These are phyloP conservation scores for Rhingia campestris DNA, from an alignment of 2,888 invertebrate species.

Conservation along the genomic window DNA sequence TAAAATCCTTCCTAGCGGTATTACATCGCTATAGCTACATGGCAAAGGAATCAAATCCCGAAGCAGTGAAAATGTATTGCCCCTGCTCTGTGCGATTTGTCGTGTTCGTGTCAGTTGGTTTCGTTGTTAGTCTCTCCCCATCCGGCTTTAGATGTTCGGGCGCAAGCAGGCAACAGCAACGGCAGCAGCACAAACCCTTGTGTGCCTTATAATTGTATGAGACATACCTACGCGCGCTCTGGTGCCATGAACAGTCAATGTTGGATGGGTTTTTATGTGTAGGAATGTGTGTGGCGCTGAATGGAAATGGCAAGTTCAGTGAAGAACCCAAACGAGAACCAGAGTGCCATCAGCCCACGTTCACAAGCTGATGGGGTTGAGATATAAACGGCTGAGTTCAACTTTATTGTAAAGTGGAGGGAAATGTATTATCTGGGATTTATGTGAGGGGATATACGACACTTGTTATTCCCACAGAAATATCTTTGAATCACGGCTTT, in stretches of 20 bases:
- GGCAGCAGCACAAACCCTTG: conserved; percentile 47
- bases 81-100: conserved; percentile 72
- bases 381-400: conserved; percentile 24
- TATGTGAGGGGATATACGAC: too few species aligned
- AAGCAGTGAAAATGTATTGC: conserved; percentile 73
- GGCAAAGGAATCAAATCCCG: conserved; percentile 70
- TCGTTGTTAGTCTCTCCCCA: conserved; percentile 75
- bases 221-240: conserved; percentile 52
- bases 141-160: conserved; percentile 74
- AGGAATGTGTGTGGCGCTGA: conserved; percentile 53
- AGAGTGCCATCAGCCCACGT: conserved; percentile 67
- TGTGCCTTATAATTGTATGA: conserved; percentile 73
- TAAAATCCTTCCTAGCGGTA: conserved; percentile 60
- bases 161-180: conserved; percentile 28
- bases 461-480: too few species aligned
- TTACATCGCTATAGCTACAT: conserved; percentile 43
- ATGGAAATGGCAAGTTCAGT: conserved; percentile 45
- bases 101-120: conserved; percentile 76
- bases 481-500: too few species aligned
- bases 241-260: conserved; percentile 72
- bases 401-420: conserved; percentile 17
- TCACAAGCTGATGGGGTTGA: conserved; percentile 31
- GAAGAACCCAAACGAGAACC: conserved; percentile 52
- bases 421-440: too few species aligned
- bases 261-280: conserved; percentile 57